These are phyloP conservation scores for Leptodirus hochenwartii DNA, from an alignment of 2,888 invertebrate genomes.

Conservation along the genomic window DNA sequence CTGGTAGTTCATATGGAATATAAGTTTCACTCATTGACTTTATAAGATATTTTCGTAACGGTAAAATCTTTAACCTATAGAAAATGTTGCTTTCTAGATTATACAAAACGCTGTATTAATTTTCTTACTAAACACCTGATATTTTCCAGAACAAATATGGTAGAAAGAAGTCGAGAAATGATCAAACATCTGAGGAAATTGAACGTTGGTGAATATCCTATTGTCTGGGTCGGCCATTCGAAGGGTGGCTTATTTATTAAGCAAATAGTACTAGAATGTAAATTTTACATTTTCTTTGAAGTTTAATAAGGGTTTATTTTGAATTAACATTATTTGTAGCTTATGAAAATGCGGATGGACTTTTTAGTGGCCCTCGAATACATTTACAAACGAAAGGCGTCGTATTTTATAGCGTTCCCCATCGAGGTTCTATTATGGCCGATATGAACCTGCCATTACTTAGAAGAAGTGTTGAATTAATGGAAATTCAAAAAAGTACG, in stretches of 20 bases:
- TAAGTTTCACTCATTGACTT: no score
- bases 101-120: no score
- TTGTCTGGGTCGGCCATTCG: conserved; percentile 74
- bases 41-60: no score
- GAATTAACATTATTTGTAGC: not conserved
- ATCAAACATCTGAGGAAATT: conserved; percentile 42
- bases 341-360: conserved; percentile 1
- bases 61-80: no score
- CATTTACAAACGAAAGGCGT: conserved; percentile 42
- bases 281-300: conserved; percentile 10
- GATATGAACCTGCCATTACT: conserved; percentile 55
- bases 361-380: conserved; percentile 21
- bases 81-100: no score
- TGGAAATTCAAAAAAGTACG: conserved; percentile 62
- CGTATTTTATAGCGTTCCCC: conserved; percentile 78
- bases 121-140: no score
- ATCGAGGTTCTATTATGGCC: conserved; percentile 63
- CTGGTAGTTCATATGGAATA: no score
- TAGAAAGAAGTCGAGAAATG: conserved; percentile 55
- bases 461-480: conserved; percentile 56
- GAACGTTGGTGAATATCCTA: conserved; percentile 52
- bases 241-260: conserved; percentile 80
- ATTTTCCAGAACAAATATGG: conserved; percentile 37
- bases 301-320: conserved; percentile 1
- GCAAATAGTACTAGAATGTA: conserved; percentile 57